These are phyloP conservation scores for Pipistrellus nathusii DNA, from an alignment of 2,797 vertebrate species.

Conservation along the genomic window DNA sequence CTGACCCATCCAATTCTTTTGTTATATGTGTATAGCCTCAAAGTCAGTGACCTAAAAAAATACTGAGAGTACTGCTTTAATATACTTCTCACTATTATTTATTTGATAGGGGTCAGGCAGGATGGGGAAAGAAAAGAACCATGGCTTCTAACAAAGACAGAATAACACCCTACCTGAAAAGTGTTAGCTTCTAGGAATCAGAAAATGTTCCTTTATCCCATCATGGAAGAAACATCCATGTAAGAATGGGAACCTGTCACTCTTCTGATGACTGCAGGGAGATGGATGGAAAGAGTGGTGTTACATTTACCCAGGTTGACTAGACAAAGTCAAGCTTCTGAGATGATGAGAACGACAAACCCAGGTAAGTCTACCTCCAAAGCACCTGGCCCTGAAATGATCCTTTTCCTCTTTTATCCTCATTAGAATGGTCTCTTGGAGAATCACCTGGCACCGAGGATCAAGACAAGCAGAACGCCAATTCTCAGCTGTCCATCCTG, in stretches of 20 bases:
- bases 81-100: background rate
- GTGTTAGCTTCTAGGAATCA: slow-evolving; percentile 51
- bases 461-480: slow-evolving; percentile 91
- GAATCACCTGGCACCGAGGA: slow-evolving; percentile 93
- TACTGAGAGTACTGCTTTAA: background rate
- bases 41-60: background rate
- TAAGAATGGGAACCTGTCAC: slow-evolving; percentile 38
- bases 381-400: slow-evolving; percentile 60
- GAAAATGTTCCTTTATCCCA: slow-evolving; percentile 60
- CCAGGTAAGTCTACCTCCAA: slow-evolving; percentile 83
- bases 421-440: slow-evolving; percentile 94
- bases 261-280: slow-evolving; percentile 70
- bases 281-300: slow-evolving; percentile 4
- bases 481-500: slow-evolving; percentile 91
- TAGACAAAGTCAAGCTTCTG: slow-evolving; percentile 66
- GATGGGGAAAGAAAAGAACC: background rate
- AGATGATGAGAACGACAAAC: slow-evolving; percentile 61
- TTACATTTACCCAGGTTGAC: slow-evolving; percentile 72
- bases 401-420: slow-evolving; percentile 67
- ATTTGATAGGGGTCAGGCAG: background rate
- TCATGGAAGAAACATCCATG: slow-evolving; percentile 51
- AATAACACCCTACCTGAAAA: background rate
- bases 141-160: slow-evolving; percentile 5
- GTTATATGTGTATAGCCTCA: background rate
- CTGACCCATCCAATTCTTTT: background rate